Base-by-base conservation (phyloP, 1,140 invertebrate species). In the Drosophila yakuba region DNA sequence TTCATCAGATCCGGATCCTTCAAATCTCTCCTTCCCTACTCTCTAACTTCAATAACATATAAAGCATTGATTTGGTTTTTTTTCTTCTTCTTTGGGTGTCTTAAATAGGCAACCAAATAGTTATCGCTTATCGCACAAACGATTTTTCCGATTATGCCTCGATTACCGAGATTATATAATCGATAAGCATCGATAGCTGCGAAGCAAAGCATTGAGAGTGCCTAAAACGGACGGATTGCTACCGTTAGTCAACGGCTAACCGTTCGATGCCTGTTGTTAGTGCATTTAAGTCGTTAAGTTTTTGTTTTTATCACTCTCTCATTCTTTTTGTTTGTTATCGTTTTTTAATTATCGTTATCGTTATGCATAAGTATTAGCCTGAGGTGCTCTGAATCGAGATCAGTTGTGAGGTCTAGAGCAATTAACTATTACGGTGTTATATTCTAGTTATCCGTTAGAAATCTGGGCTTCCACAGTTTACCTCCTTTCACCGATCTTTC, bases 1-100 rank as follows among this genome's bases (percentile, higher is more conserved):
- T 38, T 45, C 14, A 28, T 28, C 10, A 28, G 45, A 28, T 28
- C 45, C 44, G n/a, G 15, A 39, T 39, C 38, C 4, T 43, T 7
- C 7, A 20, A 17, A 48, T 48, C 11, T 6, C 8, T 15, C 4
- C 25, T 36, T 28, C 39, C 58, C 50, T 14, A 28, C 44, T 56
- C 38, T 48, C 28, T 39, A 60, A 73, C 23, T 64, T 75, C 35
- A 55, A 68, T 85, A 80, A 85, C 80, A 84, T 79, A 58, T 84
- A 84, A 84, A 84, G 81, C 77, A 77, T 77, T 45, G n/a, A 8
- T 39, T 39, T 20, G 43, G 17, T 45, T 45, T 45, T 23, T 17
- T 20, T 74, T 62, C 32, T 23, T 43, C 14, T 32, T 38, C 44
- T 44, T 15, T 39, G 36, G 43, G 41, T 68, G 38, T 59, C 14